Conservation (phyloP, 2,797 vertebrate genomes). For the Diglossa cyanea region DNA sequence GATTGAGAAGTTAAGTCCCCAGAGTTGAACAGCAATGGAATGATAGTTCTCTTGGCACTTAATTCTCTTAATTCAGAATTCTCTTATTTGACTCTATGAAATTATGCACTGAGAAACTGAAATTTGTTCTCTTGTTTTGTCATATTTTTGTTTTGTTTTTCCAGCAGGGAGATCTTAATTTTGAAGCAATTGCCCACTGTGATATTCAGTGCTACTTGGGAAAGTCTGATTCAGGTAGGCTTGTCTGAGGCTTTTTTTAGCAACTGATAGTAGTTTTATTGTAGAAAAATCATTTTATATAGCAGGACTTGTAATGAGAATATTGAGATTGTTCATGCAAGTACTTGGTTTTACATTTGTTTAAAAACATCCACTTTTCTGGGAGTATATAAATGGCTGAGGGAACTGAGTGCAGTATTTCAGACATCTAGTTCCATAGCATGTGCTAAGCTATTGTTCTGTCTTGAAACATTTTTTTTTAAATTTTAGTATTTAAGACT, state of each 20-base stretch:
- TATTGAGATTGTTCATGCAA: background rate
- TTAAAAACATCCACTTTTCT: background rate
- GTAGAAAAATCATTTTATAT: background rate
- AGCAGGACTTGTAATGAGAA: background rate
- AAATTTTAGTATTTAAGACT: background rate
- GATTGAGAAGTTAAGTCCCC: background rate
- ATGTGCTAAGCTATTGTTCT: background rate
- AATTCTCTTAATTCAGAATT: background rate
- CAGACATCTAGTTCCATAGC: background rate
- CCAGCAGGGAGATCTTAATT: conserved; percentile 81
- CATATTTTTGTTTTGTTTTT: conserved; percentile 36
- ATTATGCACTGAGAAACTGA: background rate
- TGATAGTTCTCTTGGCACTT: background rate
- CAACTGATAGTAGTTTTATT: background rate
- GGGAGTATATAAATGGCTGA: background rate
- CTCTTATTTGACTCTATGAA: background rate
- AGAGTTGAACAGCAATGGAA: background rate
- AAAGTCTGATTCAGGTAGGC: conserved; percentile 87
- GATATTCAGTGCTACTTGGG: conserved; percentile 86
- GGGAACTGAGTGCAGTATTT: background rate
- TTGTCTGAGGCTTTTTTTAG: background rate
- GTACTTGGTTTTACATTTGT: background rate
- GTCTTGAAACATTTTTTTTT: background rate
- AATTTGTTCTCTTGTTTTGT: background rate
- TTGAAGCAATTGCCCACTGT: conserved; percentile 85